Percentiles rank a stretch among this genome's conserved stretches.
These are phyloP conservation scores for Martes martes DNA, from an alignment of 2,113 vertebrate species.

Conservation along the genomic window DNA sequence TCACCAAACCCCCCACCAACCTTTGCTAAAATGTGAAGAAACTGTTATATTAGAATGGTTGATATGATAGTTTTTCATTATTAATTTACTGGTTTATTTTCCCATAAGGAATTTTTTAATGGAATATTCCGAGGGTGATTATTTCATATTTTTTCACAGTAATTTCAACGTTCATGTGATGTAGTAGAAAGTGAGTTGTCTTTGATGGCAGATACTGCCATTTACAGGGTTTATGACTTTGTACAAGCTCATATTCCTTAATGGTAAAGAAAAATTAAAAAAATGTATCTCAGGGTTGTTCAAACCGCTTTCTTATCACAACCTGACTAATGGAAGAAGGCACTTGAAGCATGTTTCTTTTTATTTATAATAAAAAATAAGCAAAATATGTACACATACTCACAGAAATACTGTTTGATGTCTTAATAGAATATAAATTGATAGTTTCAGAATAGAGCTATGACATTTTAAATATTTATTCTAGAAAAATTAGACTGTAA, in stretches of 20 bases:
- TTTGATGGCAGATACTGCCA: neutral
- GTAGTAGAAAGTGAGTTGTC: neutral
- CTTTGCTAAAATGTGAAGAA: neutral
- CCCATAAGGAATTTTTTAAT: neutral
- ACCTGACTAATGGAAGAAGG: neutral
- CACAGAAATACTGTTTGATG: neutral
- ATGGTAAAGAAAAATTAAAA: neutral
- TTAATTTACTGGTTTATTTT: slow-evolving; percentile 4
- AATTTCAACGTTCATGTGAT: neutral
- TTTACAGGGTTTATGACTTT: neutral
- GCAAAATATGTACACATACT: neutral
- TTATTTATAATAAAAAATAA: neutral
- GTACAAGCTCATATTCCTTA: neutral
- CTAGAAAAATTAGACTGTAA: neutral
- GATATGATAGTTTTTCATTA: neutral
- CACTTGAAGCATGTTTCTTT: neutral
- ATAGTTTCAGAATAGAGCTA: neutral
- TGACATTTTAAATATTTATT: slow-evolving; percentile 33
- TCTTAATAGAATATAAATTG: neutral
- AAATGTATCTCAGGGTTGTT: neutral
- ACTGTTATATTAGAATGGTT: neutral
- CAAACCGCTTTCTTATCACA: neutral
- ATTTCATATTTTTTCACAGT: neutral
- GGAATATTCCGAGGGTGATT: neutral
- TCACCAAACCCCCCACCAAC: neutral